A percentile compares a stretch with the other conserved stretches of the same genome.
These are phyloP conservation scores for Catostomus latipinnis DNA, from an alignment of 2,797 vertebrate genomes.

Conservation along the genomic window DNA sequence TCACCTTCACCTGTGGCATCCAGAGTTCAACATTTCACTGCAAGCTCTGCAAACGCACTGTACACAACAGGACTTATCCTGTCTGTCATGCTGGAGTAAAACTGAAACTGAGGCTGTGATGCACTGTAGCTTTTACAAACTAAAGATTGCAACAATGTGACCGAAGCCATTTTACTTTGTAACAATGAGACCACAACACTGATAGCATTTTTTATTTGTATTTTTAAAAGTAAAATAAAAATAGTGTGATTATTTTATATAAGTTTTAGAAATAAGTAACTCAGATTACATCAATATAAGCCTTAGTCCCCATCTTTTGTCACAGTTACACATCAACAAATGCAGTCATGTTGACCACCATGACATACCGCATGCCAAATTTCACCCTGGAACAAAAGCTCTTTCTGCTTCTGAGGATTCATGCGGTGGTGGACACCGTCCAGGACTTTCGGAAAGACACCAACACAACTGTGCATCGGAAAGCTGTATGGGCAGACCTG, in stretches of 20 bases:
- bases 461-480: constrained; percentile 66
- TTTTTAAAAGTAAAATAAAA: neutral
- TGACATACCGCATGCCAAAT: constrained; percentile 66
- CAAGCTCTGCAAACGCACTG: neutral
- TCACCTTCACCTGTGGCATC: constrained; percentile 5
- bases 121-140: too few relatives aligned
- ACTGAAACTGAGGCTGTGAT: constrained; percentile 2
- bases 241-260: neutral
- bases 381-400: constrained; percentile 67
- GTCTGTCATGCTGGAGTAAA: constrained; percentile 14
- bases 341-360: constrained; percentile 58
- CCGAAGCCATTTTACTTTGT: neutral
- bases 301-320: neutral
- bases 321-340: constrained; percentile 3
- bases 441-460: constrained; percentile 69
- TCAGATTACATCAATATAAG: constrained; percentile 11
- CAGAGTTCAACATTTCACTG: constrained; percentile 33
- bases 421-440: constrained; percentile 65
- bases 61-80: constrained; percentile 5
- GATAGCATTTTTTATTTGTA: neutral
- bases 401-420: constrained; percentile 65
- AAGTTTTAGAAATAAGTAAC: constrained; percentile 5
- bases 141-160: neutral
- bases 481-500: constrained; percentile 65
- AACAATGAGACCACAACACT: neutral